These are phyloP conservation scores for Falco rusticolus DNA, from an alignment of 2,797 vertebrate genomes.

Conservation along the genomic window DNA sequence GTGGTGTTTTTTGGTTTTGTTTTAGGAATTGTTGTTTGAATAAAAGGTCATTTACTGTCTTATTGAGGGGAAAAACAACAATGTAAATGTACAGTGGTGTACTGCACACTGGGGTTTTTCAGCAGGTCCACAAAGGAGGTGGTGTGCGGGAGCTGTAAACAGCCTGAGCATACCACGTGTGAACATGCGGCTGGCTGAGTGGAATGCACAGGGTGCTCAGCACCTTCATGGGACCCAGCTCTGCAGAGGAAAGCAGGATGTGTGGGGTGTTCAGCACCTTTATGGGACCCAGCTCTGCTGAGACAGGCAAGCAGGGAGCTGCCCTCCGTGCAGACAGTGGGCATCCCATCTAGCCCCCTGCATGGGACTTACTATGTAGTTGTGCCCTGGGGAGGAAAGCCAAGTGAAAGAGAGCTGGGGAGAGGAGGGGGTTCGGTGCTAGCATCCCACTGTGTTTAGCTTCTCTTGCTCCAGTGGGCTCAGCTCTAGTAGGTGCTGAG, in stretches of 20 bases:
- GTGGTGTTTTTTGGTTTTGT: neutral
- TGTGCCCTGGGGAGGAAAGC: neutral
- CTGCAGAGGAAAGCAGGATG: no score
- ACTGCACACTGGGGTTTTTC: neutral
- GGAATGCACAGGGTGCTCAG: neutral
- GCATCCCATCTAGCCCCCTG: neutral
- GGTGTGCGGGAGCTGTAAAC: neutral
- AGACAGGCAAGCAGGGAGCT: neutral
- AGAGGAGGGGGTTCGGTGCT: neutral
- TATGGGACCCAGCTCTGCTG: rapidly evolving
- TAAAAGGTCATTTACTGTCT: conserved; percentile 55
- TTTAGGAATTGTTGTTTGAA: conserved; percentile 32
- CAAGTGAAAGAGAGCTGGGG: neutral
- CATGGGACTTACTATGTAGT: neutral
- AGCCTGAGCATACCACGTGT: neutral
- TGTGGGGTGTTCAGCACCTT: neutral
- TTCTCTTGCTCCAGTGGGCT: neutral
- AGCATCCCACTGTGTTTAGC: no score
- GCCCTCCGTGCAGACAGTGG: neutral
- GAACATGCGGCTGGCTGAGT: neutral
- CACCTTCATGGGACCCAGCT: rapidly evolving
- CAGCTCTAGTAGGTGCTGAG: neutral
- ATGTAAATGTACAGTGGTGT: neutral
- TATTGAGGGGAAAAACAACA: neutral
- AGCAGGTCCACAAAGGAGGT: neutral